Conservation (phyloP, 2,113 vertebrate species). For the Colaptes auratus region DNA sequence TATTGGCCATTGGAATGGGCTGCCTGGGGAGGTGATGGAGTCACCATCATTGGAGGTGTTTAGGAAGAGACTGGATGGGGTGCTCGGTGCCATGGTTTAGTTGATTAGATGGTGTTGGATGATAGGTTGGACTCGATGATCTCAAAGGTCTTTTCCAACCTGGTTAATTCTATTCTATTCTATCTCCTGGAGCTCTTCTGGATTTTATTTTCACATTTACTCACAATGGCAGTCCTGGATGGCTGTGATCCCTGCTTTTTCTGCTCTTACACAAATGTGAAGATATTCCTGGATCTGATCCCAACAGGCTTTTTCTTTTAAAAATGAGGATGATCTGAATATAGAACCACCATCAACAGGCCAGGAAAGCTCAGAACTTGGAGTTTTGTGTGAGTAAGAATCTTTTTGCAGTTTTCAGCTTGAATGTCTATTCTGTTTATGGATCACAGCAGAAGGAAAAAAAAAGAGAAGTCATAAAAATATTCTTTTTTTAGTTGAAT, state of each 20-base stretch:
- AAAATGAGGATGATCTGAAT: neutral
- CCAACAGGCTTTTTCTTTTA: neutral
- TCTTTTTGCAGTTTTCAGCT: constrained; percentile 11
- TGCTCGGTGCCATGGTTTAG: too few species aligned
- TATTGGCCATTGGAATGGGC: too few species aligned
- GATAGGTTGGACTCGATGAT: too few species aligned
- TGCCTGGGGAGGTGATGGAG: too few species aligned
- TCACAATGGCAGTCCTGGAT: neutral
- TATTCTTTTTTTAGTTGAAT: constrained; percentile 10
- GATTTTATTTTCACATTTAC: neutral
- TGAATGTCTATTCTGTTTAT: neutral
- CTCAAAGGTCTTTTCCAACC: too few species aligned
- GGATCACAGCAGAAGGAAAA: neutral
- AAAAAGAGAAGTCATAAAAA: neutral
- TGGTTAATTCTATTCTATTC: too few species aligned
- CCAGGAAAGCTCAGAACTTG: constrained; percentile 1
- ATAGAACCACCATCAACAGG: neutral
- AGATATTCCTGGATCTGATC: neutral
- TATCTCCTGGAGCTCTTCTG: neutral
- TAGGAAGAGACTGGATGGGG: too few species aligned
- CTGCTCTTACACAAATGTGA: neutral
- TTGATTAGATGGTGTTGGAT: too few species aligned
- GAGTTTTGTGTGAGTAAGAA: neutral
- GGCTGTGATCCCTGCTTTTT: neutral
- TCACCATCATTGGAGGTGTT: too few species aligned